Conservation (phyloP, 2,113 vertebrate species). For the Perca flavescens region DNA sequence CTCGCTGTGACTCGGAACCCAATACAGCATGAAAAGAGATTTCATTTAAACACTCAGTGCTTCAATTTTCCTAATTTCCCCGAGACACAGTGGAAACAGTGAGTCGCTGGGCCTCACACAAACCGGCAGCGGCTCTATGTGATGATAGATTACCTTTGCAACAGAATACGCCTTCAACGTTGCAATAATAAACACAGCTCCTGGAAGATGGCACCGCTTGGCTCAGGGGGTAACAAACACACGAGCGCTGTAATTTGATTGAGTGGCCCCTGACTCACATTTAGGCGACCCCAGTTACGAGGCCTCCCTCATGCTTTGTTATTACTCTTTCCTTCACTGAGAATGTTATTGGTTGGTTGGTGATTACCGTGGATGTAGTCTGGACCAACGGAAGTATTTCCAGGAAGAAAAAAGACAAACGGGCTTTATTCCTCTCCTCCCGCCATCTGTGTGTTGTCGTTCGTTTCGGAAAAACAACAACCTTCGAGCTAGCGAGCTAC, state of each 20-base stretch:
- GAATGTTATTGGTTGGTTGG: too few species aligned
- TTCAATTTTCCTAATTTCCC: conserved; percentile 36
- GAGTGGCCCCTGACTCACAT: neutral
- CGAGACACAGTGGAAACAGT: conserved; percentile 22
- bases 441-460: too few species aligned
- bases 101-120: conserved; percentile 9
- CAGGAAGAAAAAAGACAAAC: too few species aligned
- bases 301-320: neutral
- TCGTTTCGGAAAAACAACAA: too few species aligned
- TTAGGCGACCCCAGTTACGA: neutral
- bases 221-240: conserved; percentile 19
- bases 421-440: too few species aligned
- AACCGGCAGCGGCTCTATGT: neutral
- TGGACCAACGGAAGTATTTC: too few species aligned
- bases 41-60: conserved; percentile 14
- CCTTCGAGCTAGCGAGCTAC: too few species aligned
- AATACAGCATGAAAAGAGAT: conserved; percentile 6
- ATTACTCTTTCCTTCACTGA: neutral
- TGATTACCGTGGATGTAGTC: too few species aligned
- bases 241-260: neutral
- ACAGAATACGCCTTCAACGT: conserved; percentile 19
- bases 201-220: conserved; percentile 30
- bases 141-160: conserved; percentile 29
- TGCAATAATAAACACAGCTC: conserved; percentile 53
- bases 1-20: neutral